A percentile compares a stretch with the other conserved stretches of the same genome.
Evolutionary conservation across 2,113 vertebrate genomes (phyloP).

Genomic region (Spilogale gracilis): DNA sequence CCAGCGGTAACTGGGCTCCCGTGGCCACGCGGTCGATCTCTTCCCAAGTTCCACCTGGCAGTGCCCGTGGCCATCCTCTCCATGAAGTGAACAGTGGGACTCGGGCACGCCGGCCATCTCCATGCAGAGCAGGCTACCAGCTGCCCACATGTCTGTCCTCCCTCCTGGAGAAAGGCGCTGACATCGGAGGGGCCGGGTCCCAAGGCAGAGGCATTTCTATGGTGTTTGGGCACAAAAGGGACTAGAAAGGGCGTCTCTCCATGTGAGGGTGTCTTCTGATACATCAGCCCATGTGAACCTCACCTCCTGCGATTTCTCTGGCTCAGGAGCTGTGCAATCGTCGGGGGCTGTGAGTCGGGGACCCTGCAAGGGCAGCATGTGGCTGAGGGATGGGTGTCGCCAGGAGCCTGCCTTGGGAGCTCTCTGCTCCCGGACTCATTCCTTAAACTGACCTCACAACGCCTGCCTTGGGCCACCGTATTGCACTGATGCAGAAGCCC

Average conservation of each 20-base stretch:
- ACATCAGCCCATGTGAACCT: slow-evolving; percentile 32
- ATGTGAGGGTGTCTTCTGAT: slow-evolving; percentile 34
- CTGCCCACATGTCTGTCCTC: slow-evolving; percentile 21
- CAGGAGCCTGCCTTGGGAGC: slow-evolving; percentile 74
- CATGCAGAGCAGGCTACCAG: neutral
- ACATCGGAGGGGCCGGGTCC: neutral
- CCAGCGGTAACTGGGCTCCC: neutral
- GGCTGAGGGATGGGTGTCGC: slow-evolving; percentile 81
- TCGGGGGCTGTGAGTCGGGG: slow-evolving; percentile 49
- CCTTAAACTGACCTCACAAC: neutral
- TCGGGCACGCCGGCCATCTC: rapidly evolving
- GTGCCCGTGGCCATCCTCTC: neutral
- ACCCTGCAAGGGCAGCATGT: slow-evolving; percentile 76
- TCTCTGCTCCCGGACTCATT: slow-evolving; percentile 71
- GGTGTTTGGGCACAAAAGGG: neutral
- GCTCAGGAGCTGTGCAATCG: slow-evolving; percentile 67
- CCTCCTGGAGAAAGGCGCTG: neutral
- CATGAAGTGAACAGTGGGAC: rapidly evolving
- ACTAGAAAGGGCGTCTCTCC: slow-evolving; percentile 3
- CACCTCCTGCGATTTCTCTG: slow-evolving; percentile 5
- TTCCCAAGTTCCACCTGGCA: neutral
- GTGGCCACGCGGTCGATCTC: neutral
- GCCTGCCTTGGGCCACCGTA: neutral
- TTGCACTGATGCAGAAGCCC: neutral
- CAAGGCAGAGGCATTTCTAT: neutral